phyloP scores from a whole-genome alignment of 37 sponge, comb jelly and placozoan species.

The Axinella damicornis region DNA sequence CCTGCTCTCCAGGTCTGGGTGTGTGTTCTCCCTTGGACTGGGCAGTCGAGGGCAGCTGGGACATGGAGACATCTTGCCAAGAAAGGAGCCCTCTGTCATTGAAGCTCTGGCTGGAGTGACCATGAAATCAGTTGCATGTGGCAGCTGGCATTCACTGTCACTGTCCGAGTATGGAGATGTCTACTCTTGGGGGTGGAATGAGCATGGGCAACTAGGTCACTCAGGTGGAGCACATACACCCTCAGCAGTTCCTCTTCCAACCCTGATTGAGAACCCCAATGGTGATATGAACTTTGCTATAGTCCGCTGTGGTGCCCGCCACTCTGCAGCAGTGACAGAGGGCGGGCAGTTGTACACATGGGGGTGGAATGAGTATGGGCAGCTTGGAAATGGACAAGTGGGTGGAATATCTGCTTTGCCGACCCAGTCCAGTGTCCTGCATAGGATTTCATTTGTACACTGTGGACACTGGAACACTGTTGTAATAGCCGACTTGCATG shows the following conservation, averaged over 20 bases:
- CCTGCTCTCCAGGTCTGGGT: slow-evolving; percentile 23
- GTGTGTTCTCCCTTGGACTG: slow-evolving; percentile 55
- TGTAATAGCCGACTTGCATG: not conserved
- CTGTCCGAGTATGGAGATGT: slow-evolving; percentile 60
- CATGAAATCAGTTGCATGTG: slow-evolving; percentile 54
- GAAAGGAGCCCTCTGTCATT: slow-evolving; percentile 41
- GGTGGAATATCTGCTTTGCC: not conserved
- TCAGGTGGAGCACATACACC: slow-evolving; percentile 1
- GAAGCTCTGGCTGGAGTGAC: slow-evolving; percentile 64
- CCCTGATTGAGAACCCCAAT: slow-evolving; percentile 40
- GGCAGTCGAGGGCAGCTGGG: slow-evolving; percentile 81
- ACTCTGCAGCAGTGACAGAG: slow-evolving; percentile 65
- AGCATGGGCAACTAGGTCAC: slow-evolving; percentile 71
- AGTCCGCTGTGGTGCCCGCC: slow-evolving; percentile 57
- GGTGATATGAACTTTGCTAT: slow-evolving; percentile 16
- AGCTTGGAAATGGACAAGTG: slow-evolving; percentile 35
- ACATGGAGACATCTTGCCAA: slow-evolving; percentile 67
- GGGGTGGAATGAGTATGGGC: slow-evolving; percentile 88
- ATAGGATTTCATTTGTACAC: not conserved
- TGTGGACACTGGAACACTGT: slow-evolving; percentile 53
- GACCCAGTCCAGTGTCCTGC: no score
- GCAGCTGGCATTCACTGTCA: slow-evolving; percentile 63
- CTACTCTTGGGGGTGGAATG: slow-evolving; percentile 88
- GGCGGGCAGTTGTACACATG: slow-evolving; percentile 60
- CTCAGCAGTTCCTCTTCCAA: slow-evolving; percentile 43